Evolutionary conservation across 2,797 vertebrate species (phyloP), one percentile per base, ranked within the genome.

Genomic region (Tapirus indicus): DNA sequence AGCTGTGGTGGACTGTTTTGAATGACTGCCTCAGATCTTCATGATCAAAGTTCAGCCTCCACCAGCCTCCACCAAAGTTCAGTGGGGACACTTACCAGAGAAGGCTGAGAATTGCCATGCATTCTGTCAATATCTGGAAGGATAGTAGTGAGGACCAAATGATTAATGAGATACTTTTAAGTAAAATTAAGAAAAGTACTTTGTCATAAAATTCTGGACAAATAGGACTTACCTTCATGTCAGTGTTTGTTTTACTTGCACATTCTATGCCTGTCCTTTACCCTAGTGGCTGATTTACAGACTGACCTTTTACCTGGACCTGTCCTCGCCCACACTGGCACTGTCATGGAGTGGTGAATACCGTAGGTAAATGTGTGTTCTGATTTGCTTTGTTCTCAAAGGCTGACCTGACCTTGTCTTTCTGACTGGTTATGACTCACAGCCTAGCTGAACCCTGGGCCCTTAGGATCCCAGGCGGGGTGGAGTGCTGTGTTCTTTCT

Each of bases 381-480:
- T 79, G 27, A 86, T 91, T 94, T 83, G 74, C 27, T 85, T 74
- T 93, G 80, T 20, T 78, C 29, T 94, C 64, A 86, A 49, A 94
- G 56, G 32, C 75, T 68, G 54, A 44, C 41, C 52, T 83, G 91
- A 92, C 21, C 64, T 93, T 71, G 74, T 82, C 68, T 92, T 92
- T 92, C 62, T 75, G 64, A 66, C 88, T 75, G 58, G 49, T 69
- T 96, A 23, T 91, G 62, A 88, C 58, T 86, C 69, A 93, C 8
- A 86, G 56, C 23, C 41, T 41, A 21, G 44, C 44, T 74, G 56
- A 84, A 74, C 16, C 64, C 35, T 4, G 6, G 44, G 29, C 20
- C 25, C 27, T 54, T 56, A 68, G 35, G 56, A 29, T 91, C 35
- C 56, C 69, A 72, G 20, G 23, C 3, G 58, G 96, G 44, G 35